Evolutionary conservation across 2,797 vertebrate species (phyloP).

Genomic region (Poecilia picta): DNA sequence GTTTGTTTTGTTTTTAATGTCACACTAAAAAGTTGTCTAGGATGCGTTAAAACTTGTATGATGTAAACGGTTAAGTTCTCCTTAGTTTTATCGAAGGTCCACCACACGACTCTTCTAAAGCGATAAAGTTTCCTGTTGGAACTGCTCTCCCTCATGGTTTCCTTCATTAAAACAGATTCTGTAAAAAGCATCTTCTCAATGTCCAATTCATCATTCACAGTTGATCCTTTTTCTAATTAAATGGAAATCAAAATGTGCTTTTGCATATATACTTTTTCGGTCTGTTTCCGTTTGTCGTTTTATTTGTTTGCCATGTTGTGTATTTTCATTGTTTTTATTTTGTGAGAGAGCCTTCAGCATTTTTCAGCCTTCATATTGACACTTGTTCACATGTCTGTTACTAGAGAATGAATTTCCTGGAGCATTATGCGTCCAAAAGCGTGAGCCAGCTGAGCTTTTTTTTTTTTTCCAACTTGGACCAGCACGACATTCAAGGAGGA

Average conservation of each 20-base stretch:
- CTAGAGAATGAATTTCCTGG: not conserved
- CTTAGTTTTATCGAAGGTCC: not conserved
- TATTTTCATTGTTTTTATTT: not conserved
- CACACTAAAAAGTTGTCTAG: not conserved
- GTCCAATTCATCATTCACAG: not conserved
- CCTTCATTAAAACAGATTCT: not conserved
- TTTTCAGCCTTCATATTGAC: not conserved
- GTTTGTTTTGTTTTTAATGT: not conserved
- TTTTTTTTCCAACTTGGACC: not conserved
- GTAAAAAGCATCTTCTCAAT: not conserved
- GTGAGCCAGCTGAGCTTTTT: not conserved
- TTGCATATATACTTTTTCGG: not conserved
- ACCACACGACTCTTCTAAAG: not conserved
- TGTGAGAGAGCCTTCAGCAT: not conserved
- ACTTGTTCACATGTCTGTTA: not conserved
- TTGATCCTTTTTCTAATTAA: conserved; percentile 4
- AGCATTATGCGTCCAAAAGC: not conserved
- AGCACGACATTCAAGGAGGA: not conserved
- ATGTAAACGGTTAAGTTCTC: not conserved
- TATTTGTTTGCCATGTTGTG: not conserved
- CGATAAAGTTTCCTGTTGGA: not conserved
- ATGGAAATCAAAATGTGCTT: not conserved
- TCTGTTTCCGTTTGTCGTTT: not conserved
- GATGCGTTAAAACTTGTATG: not conserved
- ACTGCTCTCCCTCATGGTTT: not conserved